These are phyloP conservation scores for Drosophila neonasuta DNA, from an alignment of 2,888 invertebrate species.

Conservation along the genomic window DNA sequence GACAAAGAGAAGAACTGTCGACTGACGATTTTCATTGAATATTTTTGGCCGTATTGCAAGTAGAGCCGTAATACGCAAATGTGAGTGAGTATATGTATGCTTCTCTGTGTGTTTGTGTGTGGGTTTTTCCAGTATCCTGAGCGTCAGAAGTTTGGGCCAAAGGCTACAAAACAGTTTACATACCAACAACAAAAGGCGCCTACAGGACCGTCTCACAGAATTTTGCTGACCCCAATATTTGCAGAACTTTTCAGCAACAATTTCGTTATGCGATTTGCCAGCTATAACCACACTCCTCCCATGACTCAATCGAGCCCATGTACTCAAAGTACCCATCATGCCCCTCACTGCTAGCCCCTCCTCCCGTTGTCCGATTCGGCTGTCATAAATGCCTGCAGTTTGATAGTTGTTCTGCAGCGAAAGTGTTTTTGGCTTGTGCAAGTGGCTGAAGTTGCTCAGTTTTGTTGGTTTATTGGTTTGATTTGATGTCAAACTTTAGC, in stretches of 20 bases:
- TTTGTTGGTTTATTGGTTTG: constrained; percentile 70
- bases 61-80: constrained; percentile 22
- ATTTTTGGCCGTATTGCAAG: constrained; percentile 46
- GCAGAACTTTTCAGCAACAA: constrained; percentile 73
- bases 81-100: constrained; percentile 6
- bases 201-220: constrained; percentile 45
- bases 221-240: constrained; percentile 74
- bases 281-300: not conserved
- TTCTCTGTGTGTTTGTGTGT: constrained; percentile 10
- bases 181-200: constrained; percentile 40
- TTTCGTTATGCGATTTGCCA: constrained; percentile 65
- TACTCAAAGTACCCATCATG: not conserved
- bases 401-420: constrained; percentile 69
- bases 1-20: constrained; percentile 61
- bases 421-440: constrained; percentile 63
- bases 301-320: not conserved
- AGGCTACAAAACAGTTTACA: constrained; percentile 71
- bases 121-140: constrained; percentile 25
- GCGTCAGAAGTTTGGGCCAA: constrained; percentile 70
- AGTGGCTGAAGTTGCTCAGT: constrained; percentile 45
- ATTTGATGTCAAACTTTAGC: constrained; percentile 56
- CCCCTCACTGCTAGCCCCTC: not conserved
- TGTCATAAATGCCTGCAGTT: constrained; percentile 74
- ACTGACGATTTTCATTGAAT: constrained; percentile 69
- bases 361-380: constrained; percentile 8